Conservation (phyloP, 2,113 vertebrate genomes). For the Osmerus mordax region DNA sequence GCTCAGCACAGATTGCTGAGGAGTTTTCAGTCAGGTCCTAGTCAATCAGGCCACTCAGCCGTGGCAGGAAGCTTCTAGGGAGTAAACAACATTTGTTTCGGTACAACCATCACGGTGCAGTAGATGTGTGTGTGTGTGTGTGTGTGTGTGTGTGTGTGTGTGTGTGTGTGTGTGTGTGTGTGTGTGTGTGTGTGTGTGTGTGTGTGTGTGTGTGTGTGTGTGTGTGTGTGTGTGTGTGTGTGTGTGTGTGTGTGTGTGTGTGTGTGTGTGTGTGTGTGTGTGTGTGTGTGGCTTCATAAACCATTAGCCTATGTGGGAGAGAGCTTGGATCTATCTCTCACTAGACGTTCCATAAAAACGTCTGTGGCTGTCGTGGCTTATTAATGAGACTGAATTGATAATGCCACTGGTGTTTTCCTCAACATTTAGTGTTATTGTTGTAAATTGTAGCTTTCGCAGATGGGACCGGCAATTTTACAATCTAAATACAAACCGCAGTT, state of each 20-base stretch:
- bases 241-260: constrained; percentile 14
- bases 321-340: constrained; percentile 4
- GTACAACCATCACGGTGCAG: constrained; percentile 7
- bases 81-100: constrained; percentile 39
- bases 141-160: too few species aligned
- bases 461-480: not conserved
- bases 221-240: constrained; percentile 10
- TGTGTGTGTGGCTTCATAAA: constrained; percentile 44
- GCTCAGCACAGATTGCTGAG: constrained; percentile 3
- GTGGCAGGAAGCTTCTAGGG: not conserved
- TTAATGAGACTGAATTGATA: constrained; percentile 15
- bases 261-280: constrained; percentile 9
- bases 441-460: not conserved
- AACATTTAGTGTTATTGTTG: not conserved
- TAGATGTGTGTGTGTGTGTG: constrained; percentile 21
- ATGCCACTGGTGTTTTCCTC: not conserved
- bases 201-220: constrained; percentile 12
- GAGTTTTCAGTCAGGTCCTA: not conserved
- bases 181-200: too few species aligned
- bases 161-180: too few species aligned
- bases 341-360: constrained; percentile 26
- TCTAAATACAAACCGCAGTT: not conserved
- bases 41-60: constrained; percentile 38
- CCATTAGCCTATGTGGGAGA: not conserved
- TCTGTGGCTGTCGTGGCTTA: constrained; percentile 29